Evolutionary conservation across 2,888 invertebrate species (phyloP).

Genomic region (Uropetala carovei): DNA sequence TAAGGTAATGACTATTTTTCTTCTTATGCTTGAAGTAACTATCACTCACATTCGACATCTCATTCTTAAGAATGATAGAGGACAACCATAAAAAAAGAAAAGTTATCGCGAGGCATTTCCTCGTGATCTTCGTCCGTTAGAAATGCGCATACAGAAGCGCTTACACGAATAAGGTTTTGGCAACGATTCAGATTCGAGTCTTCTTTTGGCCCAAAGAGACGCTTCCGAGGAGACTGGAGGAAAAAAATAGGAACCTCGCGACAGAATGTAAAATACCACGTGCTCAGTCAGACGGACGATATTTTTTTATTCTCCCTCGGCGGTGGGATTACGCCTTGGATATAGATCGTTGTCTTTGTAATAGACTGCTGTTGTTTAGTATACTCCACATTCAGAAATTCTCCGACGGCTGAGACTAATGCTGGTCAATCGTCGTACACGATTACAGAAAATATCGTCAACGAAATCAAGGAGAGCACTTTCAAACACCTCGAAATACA

Average conservation of each 20-base stretch:
- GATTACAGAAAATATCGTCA: too few species aligned
- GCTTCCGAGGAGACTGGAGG: background rate
- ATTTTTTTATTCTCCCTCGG: background rate
- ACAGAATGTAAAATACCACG: conserved; percentile 4
- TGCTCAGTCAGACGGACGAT: background rate
- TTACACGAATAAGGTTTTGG: background rate
- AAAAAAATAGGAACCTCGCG: background rate
- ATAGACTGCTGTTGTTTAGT: too few species aligned
- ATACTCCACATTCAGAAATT: too few species aligned
- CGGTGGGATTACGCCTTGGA: background rate
- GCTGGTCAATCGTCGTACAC: too few species aligned
- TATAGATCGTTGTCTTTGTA: background rate
- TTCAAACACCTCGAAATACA: too few species aligned
- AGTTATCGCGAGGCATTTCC: background rate
- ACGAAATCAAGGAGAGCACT: too few species aligned
- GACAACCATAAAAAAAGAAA: background rate
- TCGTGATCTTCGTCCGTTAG: background rate
- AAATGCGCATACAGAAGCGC: background rate
- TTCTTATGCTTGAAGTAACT: background rate
- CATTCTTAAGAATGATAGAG: background rate
- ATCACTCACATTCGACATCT: background rate
- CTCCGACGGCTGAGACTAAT: too few species aligned
- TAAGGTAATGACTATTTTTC: background rate
- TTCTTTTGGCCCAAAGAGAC: background rate
- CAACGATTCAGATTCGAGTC: background rate